These are phyloP conservation scores for Habropoda laboriosa DNA, from an alignment of 1,140 invertebrate genomes.

Conservation along the genomic window DNA sequence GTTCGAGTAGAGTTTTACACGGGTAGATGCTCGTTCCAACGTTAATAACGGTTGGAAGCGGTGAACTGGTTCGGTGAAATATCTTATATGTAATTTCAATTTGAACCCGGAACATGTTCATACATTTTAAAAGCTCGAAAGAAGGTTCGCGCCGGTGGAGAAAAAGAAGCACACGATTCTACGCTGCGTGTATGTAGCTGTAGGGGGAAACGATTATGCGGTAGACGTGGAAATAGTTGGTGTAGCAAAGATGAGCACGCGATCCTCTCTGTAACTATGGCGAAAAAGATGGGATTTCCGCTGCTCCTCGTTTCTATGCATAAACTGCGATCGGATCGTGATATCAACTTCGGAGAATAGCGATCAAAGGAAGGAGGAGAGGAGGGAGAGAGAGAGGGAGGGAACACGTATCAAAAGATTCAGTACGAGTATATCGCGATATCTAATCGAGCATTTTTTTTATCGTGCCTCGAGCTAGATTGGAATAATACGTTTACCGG, in stretches of 20 bases:
- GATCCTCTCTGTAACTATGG: constrained; percentile 20
- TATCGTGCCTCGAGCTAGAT: not conserved
- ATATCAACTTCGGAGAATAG: constrained; percentile 22
- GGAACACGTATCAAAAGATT: not conserved
- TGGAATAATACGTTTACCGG: not conserved
- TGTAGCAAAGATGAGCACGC: constrained; percentile 7
- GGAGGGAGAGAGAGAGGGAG: not conserved
- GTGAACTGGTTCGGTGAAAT: not conserved
- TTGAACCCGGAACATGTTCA: not conserved
- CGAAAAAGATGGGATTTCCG: constrained; percentile 55
- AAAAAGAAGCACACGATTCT: constrained; percentile 44
- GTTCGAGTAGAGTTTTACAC: not conserved
- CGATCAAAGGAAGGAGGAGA: too few relatives aligned
- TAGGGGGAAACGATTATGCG: not conserved
- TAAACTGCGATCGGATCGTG: constrained; percentile 47
- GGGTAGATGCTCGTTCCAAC: not conserved
- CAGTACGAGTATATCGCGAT: not conserved
- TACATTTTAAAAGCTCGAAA: not conserved
- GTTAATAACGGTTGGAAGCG: not conserved
- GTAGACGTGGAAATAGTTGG: constrained; percentile 27
- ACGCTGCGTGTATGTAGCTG: constrained; percentile 33
- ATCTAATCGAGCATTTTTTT: not conserved
- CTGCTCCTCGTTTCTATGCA: constrained; percentile 59
- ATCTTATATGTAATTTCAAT: constrained; percentile 4
- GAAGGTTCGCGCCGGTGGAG: not conserved